These are phyloP conservation scores for Aricia agestis DNA, from an alignment of 1,140 invertebrate species.

Conservation along the genomic window DNA sequence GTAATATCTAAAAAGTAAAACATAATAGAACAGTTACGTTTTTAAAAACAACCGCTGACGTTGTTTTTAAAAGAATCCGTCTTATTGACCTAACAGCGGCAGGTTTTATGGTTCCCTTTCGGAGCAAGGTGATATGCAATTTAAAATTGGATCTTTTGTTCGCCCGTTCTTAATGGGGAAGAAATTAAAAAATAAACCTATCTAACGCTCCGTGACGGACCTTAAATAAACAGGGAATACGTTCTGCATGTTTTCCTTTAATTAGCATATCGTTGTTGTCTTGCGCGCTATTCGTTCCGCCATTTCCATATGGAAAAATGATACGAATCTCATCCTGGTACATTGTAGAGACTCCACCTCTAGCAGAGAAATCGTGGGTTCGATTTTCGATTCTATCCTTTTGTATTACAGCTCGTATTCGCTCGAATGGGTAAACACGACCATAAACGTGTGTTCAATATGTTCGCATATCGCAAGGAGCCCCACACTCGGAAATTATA, in stretches of 20 bases:
- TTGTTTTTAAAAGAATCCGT: neutral
- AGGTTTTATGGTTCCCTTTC: constrained; percentile 1
- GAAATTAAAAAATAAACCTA: constrained; percentile 54
- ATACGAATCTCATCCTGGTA: constrained; percentile 54
- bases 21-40: neutral
- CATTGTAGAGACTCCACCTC: constrained; percentile 18
- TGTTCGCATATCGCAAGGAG: constrained; percentile 62
- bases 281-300: constrained; percentile 63
- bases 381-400: constrained; percentile 18
- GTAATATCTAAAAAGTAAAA: too few species aligned
- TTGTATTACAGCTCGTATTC: constrained; percentile 14
- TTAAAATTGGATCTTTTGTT: neutral
- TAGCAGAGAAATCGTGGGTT: constrained; percentile 2
- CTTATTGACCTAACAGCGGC: neutral
- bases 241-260: constrained; percentile 68
- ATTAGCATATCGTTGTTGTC: constrained; percentile 74
- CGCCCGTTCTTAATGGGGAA: constrained; percentile 27
- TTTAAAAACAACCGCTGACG: neutral
- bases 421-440: constrained; percentile 14
- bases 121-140: neutral
- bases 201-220: constrained; percentile 44
- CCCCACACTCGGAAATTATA: constrained; percentile 65
- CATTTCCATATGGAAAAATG: constrained; percentile 75
- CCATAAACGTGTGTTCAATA: constrained; percentile 34
- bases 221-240: constrained; percentile 60